Conservation (phyloP, 1,140 invertebrate genomes). For the Drosophila ambigua region DNA sequence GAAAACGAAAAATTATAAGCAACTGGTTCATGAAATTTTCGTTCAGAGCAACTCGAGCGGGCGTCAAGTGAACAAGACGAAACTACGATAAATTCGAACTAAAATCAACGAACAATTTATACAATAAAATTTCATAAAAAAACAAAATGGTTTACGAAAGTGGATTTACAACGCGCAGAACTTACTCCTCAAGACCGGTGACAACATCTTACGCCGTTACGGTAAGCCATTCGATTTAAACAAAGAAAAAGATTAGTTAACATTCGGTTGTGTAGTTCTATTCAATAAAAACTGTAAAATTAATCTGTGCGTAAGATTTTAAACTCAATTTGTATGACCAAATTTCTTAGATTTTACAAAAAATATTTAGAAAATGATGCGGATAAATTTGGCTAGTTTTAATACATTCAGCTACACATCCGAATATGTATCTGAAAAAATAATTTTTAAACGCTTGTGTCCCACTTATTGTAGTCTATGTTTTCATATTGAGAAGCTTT, state of each 20-base stretch:
- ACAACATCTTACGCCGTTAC: slow-evolving; percentile 90
- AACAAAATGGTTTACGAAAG: slow-evolving; percentile 93
- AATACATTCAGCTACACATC: slow-evolving; percentile 35
- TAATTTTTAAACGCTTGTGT: slow-evolving; percentile 57
- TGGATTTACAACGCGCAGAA: slow-evolving; percentile 93
- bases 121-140: slow-evolving; percentile 34
- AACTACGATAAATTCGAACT: slow-evolving; percentile 67
- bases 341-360: too few species aligned
- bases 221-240: slow-evolving; percentile 86
- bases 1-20: slow-evolving; percentile 75
- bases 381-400: slow-evolving; percentile 64
- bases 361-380: slow-evolving; percentile 17
- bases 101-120: slow-evolving; percentile 61
- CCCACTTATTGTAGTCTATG: slow-evolving; percentile 69
- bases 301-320: slow-evolving; percentile 44
- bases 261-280: slow-evolving; percentile 60
- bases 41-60: slow-evolving; percentile 83
- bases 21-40: slow-evolving; percentile 53
- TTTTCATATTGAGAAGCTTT: slow-evolving; percentile 50
- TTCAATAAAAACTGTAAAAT: slow-evolving; percentile 69
- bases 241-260: slow-evolving; percentile 21
- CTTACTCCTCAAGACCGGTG: slow-evolving; percentile 88
- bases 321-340: slow-evolving; percentile 6
- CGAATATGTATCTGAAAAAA: slow-evolving; percentile 36
- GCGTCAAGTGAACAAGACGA: slow-evolving; percentile 82